A percentile compares a stretch with the other conserved stretches of the same genome.
These are phyloP conservation scores for Gracilinanus agilis DNA, from an alignment of 2,113 vertebrate genomes.

Conservation along the genomic window DNA sequence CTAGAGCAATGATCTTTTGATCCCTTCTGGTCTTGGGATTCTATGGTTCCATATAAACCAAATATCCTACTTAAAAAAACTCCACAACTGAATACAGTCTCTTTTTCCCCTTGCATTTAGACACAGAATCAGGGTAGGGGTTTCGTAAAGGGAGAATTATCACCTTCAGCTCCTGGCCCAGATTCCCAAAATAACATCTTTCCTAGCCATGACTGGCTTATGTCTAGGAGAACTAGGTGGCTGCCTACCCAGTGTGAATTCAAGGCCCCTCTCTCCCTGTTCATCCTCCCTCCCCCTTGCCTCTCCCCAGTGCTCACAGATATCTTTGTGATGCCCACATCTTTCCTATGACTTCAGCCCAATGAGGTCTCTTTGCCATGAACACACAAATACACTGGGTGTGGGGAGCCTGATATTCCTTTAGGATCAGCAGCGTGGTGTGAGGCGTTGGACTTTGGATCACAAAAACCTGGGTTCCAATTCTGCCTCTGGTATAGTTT, in stretches of 20 bases:
- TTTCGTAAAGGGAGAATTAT: not conserved
- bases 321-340: not conserved
- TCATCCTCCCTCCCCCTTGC: not conserved
- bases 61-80: not conserved
- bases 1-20: not conserved
- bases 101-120: not conserved
- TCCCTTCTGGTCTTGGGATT: not conserved
- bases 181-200: slow-evolving; percentile 8
- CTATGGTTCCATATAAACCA: not conserved
- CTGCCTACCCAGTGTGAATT: slow-evolving; percentile 3
- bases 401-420: not conserved
- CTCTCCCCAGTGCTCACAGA: not conserved
- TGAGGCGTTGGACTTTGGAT: not conserved
- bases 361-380: not conserved
- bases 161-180: slow-evolving; percentile 1
- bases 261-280: not conserved
- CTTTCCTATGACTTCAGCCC: not conserved
- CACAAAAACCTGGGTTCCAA: not conserved
- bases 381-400: not conserved
- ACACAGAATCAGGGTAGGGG: not conserved
- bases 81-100: not conserved
- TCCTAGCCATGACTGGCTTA: slow-evolving; percentile 2
- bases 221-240: slow-evolving; percentile 3
- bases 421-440: not conserved
- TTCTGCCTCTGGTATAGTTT: not conserved